A percentile compares a stretch with the other conserved stretches of the same genome.
phyloP scores from a whole-genome alignment of 1,140 invertebrate genomes.

The Lepidurus packardi region DNA sequence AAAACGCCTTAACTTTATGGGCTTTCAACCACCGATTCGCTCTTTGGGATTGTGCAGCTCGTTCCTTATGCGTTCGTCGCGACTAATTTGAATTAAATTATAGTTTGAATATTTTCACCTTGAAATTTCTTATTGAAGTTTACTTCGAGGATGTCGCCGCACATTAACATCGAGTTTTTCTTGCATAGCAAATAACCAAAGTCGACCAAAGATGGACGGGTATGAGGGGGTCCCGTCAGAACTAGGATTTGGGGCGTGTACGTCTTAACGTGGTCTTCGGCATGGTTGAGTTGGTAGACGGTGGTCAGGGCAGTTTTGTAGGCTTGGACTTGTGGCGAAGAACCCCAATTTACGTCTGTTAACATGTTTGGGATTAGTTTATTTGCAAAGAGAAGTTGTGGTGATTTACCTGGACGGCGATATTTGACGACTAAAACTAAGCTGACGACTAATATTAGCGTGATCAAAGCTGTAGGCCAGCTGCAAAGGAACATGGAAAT shows the following conservation, averaged over 20 bases:
- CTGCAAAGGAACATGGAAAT: conserved; percentile 90
- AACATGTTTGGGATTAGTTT: not conserved
- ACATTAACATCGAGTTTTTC: conserved; percentile 54
- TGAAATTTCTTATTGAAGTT: conserved; percentile 26
- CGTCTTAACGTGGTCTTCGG: conserved; percentile 57
- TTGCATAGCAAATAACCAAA: conserved; percentile 55
- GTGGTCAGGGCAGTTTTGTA: conserved; percentile 51
- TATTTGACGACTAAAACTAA: conserved; percentile 85
- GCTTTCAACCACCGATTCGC: conserved; percentile 47
- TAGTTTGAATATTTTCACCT: not conserved
- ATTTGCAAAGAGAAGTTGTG: not conserved
- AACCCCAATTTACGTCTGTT: conserved; percentile 58
- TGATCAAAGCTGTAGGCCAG: conserved; percentile 83
- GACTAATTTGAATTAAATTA: conserved; percentile 36
- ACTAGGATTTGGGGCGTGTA: conserved; percentile 57
- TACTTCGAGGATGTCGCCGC: conserved; percentile 54
- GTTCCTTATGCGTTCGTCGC: conserved; percentile 42
- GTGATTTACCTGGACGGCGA: conserved; percentile 70
- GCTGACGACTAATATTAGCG: conserved; percentile 77
- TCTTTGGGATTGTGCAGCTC: conserved; percentile 48
- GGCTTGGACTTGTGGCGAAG: conserved; percentile 54
- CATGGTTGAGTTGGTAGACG: conserved; percentile 47
- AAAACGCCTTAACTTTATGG: conserved; percentile 51
- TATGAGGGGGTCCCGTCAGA: conserved; percentile 50
- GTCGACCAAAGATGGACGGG: conserved; percentile 53